Conservation (phyloP, 2,113 vertebrate species). For the Arenaria interpres region DNA sequence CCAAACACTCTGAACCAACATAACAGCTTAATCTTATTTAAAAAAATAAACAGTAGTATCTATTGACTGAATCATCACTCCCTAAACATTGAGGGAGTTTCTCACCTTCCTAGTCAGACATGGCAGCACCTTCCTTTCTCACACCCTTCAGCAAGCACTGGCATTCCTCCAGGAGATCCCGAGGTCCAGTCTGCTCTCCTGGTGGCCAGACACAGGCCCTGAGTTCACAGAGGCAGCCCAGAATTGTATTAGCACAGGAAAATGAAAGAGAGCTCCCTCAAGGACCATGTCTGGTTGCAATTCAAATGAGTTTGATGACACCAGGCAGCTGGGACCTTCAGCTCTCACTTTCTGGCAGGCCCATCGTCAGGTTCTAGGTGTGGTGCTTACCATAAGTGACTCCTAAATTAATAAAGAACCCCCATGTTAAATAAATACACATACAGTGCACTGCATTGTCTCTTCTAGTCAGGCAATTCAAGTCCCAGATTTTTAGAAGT, state of each 20-base stretch:
- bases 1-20: neutral
- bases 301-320: neutral
- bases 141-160: neutral
- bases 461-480: neutral
- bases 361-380: neutral
- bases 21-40: neutral
- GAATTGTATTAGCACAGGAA: neutral
- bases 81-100: neutral
- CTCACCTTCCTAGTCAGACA: neutral
- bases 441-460: neutral
- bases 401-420: neutral
- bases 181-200: neutral
- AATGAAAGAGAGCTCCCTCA: neutral
- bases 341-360: neutral
- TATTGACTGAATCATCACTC: neutral
- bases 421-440: neutral
- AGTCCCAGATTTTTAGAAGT: neutral
- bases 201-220: fast-evolving
- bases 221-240: neutral
- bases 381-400: fast-evolving
- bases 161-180: fast-evolving
- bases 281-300: neutral
- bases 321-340: neutral
- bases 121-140: neutral
- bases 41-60: neutral